Base-by-base conservation (phyloP, 2,888 invertebrate genomes). In the Lutraria lutraria region DNA sequence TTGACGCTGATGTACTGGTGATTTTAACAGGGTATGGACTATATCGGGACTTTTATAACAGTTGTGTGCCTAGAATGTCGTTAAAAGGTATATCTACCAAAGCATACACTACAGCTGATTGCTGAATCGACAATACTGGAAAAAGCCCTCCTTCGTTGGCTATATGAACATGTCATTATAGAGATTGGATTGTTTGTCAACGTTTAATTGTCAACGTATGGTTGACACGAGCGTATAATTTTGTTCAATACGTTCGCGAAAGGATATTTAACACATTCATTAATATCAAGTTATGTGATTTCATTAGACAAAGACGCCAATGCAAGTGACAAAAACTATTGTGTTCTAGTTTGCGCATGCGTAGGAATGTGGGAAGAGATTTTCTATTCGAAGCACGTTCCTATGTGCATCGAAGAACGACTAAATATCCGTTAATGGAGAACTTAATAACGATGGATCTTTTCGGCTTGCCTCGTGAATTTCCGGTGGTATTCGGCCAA, bases 381-480 rank as follows among this genome's bases (percentile, higher is more conserved):
- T 34, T 13, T 31, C 31, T 15, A 13, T 13, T 34, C 34, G 1
- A 76, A 19, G 29, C 76, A 76, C 34, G 19, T 76, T 34, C 25
- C n/a, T 68, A 25, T n/a, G 25, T 68, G 25, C 63, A 68, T n/a
- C 25, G 63, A 68, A 4, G 8, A 2, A 68, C n/a, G 63, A 25
- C 8, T 25, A 25, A 4, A 25, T 25, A 43, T 43, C 43, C 43
- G 43, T 43, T 43, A 4, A 43, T 8, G 43, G 43, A 43, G 43
- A 43, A 4, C 4, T 2, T 43, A 43, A 43, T n/a, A 25, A 68
- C 63, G 63, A 25, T 68, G 0, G 4, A 21, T 68, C 63, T 25
- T n/a, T n/a, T 68, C 63, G 63, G 63, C 63, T 25, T 68, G 63
- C 25, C 63, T 68, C 63, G 63, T 68, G 25, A 25, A n/a, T 68